phyloP scores from a whole-genome alignment of 2,113 vertebrate genomes.

The Seriola aureovittata region DNA sequence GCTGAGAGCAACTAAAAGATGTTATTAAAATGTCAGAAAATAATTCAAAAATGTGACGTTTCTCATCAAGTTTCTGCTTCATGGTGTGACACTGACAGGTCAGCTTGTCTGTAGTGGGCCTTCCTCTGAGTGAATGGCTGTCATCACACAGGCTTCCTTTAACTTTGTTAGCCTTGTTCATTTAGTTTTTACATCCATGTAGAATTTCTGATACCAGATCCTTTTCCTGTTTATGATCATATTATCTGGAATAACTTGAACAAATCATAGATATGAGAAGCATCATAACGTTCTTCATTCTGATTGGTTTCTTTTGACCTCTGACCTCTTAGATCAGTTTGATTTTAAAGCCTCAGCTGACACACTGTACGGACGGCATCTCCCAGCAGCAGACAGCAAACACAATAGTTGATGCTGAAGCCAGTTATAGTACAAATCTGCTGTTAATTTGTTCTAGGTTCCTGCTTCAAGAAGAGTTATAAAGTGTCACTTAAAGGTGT shows the following conservation, averaged over 20 bases:
- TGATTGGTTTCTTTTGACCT: neutral
- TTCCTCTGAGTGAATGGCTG: slow-evolving; percentile 3
- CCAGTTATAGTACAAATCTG: no score
- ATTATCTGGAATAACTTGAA: no score
- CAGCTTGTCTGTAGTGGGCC: neutral
- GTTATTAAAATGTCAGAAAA: slow-evolving; percentile 13
- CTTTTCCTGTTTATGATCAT: neutral
- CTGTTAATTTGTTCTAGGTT: no score
- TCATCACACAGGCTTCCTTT: neutral
- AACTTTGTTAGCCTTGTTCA: no score
- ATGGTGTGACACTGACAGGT: neutral
- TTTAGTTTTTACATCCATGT: neutral
- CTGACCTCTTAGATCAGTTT: no score
- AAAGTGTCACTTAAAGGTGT: no score
- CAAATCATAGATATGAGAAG: no score
- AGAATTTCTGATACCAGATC: neutral
- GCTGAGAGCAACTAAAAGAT: neutral
- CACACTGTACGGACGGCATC: neutral
- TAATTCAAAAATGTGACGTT: neutral
- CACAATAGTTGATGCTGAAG: no score
- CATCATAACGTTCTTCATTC: no score
- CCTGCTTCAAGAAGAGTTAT: no score
- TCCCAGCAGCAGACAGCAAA: no score
- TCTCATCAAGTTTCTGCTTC: neutral
- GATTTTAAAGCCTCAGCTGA: neutral